Conservation (phyloP, 2,797 vertebrate genomes). For the Geotrypetes seraphini region DNA sequence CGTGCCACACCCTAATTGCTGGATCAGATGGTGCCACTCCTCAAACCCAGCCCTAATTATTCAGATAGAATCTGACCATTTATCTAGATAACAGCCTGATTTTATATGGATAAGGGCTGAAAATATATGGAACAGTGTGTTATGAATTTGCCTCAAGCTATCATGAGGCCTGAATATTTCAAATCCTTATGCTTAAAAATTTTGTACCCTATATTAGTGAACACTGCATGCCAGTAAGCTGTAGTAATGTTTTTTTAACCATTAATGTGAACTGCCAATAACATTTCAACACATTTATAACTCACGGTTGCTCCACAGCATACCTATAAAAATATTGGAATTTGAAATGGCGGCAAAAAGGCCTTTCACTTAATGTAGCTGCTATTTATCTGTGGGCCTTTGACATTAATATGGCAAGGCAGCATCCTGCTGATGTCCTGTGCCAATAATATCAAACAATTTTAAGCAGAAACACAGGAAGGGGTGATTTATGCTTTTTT, state of each 20-base stretch:
- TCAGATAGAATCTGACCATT: too few relatives aligned
- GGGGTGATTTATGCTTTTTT: too few relatives aligned
- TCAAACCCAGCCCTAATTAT: too few relatives aligned
- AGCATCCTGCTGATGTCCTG: conserved; percentile 17
- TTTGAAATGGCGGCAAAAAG: conserved; percentile 35
- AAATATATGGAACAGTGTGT: too few relatives aligned
- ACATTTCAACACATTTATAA: conserved; percentile 15
- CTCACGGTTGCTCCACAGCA: conserved; percentile 21
- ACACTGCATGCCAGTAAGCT: neutral
- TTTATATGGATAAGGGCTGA: too few relatives aligned
- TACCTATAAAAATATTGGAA: conserved; percentile 47
- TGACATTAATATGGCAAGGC: conserved; percentile 47
- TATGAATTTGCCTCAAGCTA: too few relatives aligned
- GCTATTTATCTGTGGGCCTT: conserved; percentile 48
- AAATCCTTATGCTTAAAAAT: conserved; percentile 1
- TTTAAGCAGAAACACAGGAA: conserved; percentile 35
- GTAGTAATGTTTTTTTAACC: neutral
- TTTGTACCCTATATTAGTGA: neutral
- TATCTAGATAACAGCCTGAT: too few relatives aligned
- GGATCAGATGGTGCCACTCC: too few relatives aligned
- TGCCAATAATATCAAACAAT: conserved; percentile 32
- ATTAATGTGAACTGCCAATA: neutral
- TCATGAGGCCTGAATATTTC: too few relatives aligned
- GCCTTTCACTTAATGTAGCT: conserved; percentile 37
- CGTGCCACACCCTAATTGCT: too few relatives aligned